phyloP scores from a whole-genome alignment of 2,888 invertebrate genomes.

The Oscheius myriophilus region DNA sequence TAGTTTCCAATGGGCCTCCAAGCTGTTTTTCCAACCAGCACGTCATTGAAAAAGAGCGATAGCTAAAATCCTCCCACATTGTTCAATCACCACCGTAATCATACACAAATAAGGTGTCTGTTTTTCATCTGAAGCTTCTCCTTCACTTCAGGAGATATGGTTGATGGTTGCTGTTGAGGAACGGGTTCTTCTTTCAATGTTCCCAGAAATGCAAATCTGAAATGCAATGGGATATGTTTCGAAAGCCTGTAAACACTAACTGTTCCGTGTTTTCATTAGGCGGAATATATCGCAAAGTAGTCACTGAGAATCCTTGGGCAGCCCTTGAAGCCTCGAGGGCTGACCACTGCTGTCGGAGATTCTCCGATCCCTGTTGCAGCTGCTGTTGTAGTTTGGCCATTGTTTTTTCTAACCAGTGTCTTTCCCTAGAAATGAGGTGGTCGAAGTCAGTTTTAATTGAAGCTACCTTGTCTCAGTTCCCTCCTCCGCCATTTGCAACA shows the following conservation, averaged over 20 bases:
- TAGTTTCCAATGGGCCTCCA: neutral
- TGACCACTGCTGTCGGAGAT: conserved; percentile 18
- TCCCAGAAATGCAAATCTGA: conserved; percentile 9
- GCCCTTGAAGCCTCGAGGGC: conserved; percentile 23
- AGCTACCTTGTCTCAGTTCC: neutral
- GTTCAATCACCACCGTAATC: neutral
- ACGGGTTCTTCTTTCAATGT: neutral
- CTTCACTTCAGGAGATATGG: conserved; percentile 1
- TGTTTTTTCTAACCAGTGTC: neutral
- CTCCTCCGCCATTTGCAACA: conserved; percentile 5
- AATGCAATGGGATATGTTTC: neutral
- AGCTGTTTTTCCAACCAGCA: conserved; percentile 20
- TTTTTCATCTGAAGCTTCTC: conserved; percentile 14
- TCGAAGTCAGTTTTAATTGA: neutral
- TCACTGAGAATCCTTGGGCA: conserved; percentile 14
- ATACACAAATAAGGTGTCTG: neutral
- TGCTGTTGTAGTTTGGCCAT: conserved; percentile 5
- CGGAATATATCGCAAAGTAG: conserved; percentile 3
- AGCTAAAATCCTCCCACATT: neutral
- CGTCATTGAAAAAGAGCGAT: conserved; percentile 24
- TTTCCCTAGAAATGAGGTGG: too few relatives aligned
- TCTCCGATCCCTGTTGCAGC: conserved; percentile 1
- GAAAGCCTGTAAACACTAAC: neutral
- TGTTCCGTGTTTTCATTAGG: neutral
- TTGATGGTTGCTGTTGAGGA: neutral